These are phyloP conservation scores for Coracopsis vasa DNA, from an alignment of 2,113 vertebrate species.

Conservation along the genomic window DNA sequence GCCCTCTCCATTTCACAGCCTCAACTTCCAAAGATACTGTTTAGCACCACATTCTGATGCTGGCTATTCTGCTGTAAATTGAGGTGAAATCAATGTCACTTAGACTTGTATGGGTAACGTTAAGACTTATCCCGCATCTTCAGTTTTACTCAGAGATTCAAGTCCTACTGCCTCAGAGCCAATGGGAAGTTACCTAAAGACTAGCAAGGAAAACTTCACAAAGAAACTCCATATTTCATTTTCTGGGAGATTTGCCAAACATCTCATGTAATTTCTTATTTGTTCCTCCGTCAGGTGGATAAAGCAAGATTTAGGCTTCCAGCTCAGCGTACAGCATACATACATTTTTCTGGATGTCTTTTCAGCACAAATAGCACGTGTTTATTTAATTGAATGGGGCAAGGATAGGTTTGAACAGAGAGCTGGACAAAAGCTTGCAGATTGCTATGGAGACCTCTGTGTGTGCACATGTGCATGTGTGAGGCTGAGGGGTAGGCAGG, in stretches of 20 bases:
- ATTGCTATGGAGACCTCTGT: background rate
- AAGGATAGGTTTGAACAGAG: background rate
- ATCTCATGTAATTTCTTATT: background rate
- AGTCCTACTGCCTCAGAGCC: background rate
- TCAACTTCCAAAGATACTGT: background rate
- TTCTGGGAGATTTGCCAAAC: background rate
- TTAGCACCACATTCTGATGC: background rate
- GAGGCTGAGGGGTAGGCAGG: background rate
- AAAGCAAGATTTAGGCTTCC: background rate
- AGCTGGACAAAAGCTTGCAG: background rate
- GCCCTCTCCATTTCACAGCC: background rate
- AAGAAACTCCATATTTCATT: background rate
- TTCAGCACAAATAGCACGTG: background rate
- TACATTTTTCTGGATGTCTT: background rate
- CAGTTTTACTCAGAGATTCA: background rate
- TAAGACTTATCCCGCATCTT: background rate
- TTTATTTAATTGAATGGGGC: background rate
- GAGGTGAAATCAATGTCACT: background rate
- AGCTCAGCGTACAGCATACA: background rate
- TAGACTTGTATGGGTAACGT: background rate
- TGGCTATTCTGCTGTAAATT: background rate
- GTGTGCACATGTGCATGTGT: rapidly evolving
- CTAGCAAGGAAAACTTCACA: background rate
- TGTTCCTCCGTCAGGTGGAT: background rate
- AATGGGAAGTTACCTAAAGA: background rate